These are phyloP conservation scores for Varanus salvator DNA, from an alignment of 2,113 vertebrate species.

Conservation along the genomic window DNA sequence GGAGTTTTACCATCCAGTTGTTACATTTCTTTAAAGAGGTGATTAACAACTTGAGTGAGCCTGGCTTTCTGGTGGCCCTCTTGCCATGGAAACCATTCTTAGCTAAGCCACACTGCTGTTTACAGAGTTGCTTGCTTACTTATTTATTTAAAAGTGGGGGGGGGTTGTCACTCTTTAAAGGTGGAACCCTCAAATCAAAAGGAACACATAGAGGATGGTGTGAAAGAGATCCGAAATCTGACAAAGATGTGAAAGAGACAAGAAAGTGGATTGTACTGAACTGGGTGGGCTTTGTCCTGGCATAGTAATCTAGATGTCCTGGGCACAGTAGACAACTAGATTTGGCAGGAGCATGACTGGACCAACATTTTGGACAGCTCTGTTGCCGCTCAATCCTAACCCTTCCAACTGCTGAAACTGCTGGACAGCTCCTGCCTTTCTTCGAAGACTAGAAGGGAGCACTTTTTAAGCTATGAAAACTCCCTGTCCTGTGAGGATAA, in stretches of 20 bases:
- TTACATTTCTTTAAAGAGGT: not conserved
- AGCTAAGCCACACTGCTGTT: not conserved
- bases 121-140: too few species aligned
- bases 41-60: not conserved
- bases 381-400: not conserved
- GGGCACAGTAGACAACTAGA: too few species aligned
- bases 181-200: too few species aligned
- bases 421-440: not conserved
- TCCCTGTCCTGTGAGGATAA: not conserved
- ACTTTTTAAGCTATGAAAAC: not conserved
- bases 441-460: not conserved
- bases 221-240: not conserved
- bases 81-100: not conserved
- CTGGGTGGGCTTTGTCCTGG: not conserved
- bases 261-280: not conserved
- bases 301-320: too few species aligned
- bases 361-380: not conserved
- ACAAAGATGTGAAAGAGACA: not conserved
- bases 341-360: not conserved
- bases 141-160: too few species aligned
- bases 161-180: too few species aligned
- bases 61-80: not conserved
- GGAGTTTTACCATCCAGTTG: not conserved
- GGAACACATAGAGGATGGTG: too few species aligned
- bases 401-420: not conserved